Evolutionary conservation across 2,888 invertebrate species (phyloP).

Genomic region (Epinotia demarniana): DNA sequence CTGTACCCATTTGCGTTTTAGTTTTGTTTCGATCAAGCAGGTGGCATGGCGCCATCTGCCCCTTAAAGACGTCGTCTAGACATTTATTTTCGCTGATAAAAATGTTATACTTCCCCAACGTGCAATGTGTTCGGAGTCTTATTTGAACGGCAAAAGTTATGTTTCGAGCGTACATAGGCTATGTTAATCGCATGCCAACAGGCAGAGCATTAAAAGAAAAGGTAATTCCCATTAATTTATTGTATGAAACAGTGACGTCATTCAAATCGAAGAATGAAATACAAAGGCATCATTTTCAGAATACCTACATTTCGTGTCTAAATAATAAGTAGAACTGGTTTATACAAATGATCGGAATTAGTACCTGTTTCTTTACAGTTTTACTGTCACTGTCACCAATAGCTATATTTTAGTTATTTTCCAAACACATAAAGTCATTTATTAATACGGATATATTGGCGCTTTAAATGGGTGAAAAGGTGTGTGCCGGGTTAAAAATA

Average conservation of each 20-base stretch:
- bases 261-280: background rate
- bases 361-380: no score
- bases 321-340: background rate
- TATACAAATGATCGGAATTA: background rate
- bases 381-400: background rate
- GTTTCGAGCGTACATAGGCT: background rate
- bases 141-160: background rate
- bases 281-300: background rate
- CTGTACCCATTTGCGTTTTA: background rate
- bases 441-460: background rate
- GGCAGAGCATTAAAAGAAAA: background rate
- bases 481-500: slow-evolving; percentile 37
- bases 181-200: background rate
- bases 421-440: background rate
- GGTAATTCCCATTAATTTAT: background rate
- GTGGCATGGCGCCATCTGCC: slow-evolving; percentile 6
- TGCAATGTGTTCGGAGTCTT: no score
- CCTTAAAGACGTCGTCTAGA: background rate
- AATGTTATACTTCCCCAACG: background rate
- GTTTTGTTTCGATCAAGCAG: slow-evolving; percentile 6
- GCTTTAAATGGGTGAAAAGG: slow-evolving; percentile 28
- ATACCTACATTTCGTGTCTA: background rate
- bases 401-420: background rate
- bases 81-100: background rate
- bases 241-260: background rate